A percentile compares a stretch with the other conserved stretches of the same genome.
These are phyloP conservation scores for Trachymyrmex septentrionalis DNA, from an alignment of 1,140 invertebrate species.

Conservation along the genomic window DNA sequence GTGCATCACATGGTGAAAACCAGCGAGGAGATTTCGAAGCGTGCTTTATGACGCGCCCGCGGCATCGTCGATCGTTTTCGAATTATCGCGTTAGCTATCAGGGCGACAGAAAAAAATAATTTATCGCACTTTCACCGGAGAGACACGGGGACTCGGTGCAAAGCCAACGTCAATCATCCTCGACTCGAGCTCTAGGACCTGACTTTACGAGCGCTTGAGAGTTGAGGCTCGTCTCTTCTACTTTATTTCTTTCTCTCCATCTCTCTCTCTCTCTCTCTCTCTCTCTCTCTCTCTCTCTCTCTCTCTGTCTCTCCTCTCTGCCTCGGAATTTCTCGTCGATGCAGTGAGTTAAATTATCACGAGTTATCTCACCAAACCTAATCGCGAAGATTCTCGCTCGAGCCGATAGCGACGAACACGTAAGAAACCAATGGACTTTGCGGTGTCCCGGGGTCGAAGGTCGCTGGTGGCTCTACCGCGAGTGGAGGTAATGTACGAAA, in stretches of 20 bases:
- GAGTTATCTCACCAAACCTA: slow-evolving; percentile 7
- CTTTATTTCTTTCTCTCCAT: background rate
- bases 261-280: background rate
- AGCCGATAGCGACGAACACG: slow-evolving; percentile 14
- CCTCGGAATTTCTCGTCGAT: slow-evolving; percentile 6
- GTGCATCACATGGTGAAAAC: background rate
- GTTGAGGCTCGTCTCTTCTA: slow-evolving; percentile 14
- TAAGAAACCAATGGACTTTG: slow-evolving; percentile 30
- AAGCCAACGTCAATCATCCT: slow-evolving; percentile 50
- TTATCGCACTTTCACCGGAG: slow-evolving; percentile 28
- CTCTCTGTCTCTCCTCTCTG: background rate
- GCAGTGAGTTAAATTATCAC: slow-evolving; percentile 38
- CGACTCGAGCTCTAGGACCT: slow-evolving; percentile 12
- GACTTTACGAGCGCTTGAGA: slow-evolving; percentile 26
- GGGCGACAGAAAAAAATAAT: slow-evolving; percentile 36
- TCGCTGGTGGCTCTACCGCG: slow-evolving; percentile 16
- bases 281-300: background rate
- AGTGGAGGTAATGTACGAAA: slow-evolving; percentile 45
- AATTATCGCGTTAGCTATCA: slow-evolving; percentile 42
- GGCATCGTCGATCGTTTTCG: slow-evolving; percentile 8
- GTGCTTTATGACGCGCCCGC: slow-evolving; percentile 28
- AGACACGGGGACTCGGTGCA: background rate
- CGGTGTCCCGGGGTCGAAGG: slow-evolving; percentile 30
- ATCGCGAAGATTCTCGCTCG: slow-evolving; percentile 1
- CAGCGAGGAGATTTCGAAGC: background rate